These are phyloP conservation scores for Falco naumanni DNA, from an alignment of 2,797 vertebrate genomes.

Conservation along the genomic window DNA sequence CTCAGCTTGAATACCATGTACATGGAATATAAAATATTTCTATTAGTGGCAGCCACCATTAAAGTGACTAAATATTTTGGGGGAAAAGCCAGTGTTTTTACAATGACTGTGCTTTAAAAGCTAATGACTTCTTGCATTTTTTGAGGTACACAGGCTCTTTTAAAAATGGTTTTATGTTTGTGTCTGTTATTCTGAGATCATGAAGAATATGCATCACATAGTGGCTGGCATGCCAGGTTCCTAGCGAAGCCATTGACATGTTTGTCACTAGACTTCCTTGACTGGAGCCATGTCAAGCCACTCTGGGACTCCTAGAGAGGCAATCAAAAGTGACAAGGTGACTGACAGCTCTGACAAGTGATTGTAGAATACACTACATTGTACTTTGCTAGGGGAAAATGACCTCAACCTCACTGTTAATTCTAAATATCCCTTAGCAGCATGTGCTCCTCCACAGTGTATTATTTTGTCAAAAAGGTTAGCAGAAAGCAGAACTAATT, in stretches of 20 bases:
- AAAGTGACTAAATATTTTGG: neutral
- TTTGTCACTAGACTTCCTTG: neutral
- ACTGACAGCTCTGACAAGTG: neutral
- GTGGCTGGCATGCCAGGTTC: neutral
- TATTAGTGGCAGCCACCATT: neutral
- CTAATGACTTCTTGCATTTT: neutral
- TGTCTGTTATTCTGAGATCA: neutral
- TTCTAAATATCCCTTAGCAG: neutral
- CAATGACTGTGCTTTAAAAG: neutral
- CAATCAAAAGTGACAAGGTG: neutral
- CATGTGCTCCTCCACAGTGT: neutral
- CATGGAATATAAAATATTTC: neutral
- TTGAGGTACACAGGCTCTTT: neutral
- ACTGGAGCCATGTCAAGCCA: neutral
- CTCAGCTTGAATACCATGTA: neutral
- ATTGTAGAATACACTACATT: neutral
- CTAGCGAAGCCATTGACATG: neutral
- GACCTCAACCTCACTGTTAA: neutral
- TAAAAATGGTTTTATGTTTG: neutral
- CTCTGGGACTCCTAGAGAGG: neutral
- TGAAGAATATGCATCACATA: neutral
- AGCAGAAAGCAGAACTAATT: neutral
- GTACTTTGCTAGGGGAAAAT: neutral
- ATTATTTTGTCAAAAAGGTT: neutral
- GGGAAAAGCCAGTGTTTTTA: neutral